These are phyloP conservation scores for Polyommatus iphigenia DNA, from an alignment of 2,888 invertebrate species.

Conservation along the genomic window DNA sequence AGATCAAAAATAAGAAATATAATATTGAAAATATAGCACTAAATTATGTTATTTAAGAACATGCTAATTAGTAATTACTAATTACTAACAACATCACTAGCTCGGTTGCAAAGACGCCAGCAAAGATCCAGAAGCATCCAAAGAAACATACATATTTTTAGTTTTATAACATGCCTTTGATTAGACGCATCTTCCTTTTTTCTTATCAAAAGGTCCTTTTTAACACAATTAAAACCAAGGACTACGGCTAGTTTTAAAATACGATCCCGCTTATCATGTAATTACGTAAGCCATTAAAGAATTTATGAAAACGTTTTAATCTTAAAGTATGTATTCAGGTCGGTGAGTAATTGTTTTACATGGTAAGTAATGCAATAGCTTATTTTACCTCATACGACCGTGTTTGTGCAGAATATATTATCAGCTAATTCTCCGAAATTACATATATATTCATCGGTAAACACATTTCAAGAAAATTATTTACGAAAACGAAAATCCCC, in stretches of 20 bases:
- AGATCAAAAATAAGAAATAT: background rate
- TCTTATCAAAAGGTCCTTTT: background rate
- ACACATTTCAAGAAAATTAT: background rate
- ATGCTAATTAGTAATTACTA: background rate
- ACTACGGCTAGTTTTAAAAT: background rate
- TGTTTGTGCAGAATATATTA: conserved; percentile 15
- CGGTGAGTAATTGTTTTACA: conserved; percentile 5
- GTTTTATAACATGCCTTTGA: background rate
- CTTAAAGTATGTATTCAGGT: conserved; percentile 15
- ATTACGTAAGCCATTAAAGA: conserved; percentile 3
- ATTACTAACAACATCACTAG: background rate
- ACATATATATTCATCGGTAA: conserved; percentile 3
- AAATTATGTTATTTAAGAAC: background rate
- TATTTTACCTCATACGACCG: conserved; percentile 6
- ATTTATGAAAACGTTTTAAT: conserved; percentile 8
- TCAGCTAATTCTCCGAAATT: conserved; percentile 6
- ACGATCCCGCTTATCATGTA: background rate
- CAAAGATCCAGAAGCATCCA: background rate
- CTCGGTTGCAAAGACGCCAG: background rate
- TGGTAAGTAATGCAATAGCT: conserved; percentile 4
- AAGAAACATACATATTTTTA: background rate
- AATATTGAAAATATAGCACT: background rate
- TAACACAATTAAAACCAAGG: background rate
- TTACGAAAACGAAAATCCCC: background rate
- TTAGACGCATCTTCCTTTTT: background rate